Evolutionary conservation across 2,888 invertebrate species (phyloP).

Genomic region (Scrobipalpa atriplicella): DNA sequence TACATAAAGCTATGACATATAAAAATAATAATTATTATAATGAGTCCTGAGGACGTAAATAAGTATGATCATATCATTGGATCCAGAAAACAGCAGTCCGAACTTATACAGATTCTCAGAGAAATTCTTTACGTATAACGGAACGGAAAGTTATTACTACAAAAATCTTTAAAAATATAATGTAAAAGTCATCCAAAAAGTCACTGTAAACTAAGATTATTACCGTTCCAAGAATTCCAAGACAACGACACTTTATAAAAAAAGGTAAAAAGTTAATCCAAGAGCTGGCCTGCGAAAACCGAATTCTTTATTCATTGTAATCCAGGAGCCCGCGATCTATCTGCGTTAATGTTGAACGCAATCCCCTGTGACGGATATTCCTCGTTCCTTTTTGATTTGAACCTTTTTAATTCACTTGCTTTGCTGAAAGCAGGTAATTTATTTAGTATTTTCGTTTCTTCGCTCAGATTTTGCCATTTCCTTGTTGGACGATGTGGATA

Average conservation of each 20-base stretch:
- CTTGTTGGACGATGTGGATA: too few species aligned
- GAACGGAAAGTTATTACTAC: too few species aligned
- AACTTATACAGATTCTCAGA: too few species aligned
- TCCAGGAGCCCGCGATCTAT: constrained; percentile 36
- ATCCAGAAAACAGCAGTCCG: too few species aligned
- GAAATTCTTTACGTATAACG: too few species aligned
- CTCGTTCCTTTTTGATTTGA: constrained; percentile 29
- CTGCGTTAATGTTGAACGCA: constrained; percentile 35
- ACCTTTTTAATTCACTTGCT: constrained; percentile 15
- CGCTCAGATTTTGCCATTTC: background rate
- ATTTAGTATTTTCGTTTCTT: background rate
- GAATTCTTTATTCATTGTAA: constrained; percentile 41
- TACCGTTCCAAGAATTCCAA: background rate
- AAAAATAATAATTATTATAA: too few species aligned
- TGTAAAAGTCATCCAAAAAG: too few species aligned
- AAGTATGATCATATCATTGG: too few species aligned
- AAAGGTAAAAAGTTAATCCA: constrained; percentile 34
- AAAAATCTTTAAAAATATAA: too few species aligned
- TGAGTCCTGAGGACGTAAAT: too few species aligned
- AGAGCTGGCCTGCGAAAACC: constrained; percentile 30
- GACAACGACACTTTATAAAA: constrained; percentile 1
- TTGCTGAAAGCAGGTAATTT: constrained; percentile 6
- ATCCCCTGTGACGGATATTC: constrained; percentile 32
- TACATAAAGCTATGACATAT: too few species aligned
- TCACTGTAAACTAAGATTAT: too few species aligned